Evolutionary conservation across 2,797 vertebrate genomes (phyloP), one percentile per base, ranked within the genome.

Genomic region (Sebastes nivosus): DNA sequence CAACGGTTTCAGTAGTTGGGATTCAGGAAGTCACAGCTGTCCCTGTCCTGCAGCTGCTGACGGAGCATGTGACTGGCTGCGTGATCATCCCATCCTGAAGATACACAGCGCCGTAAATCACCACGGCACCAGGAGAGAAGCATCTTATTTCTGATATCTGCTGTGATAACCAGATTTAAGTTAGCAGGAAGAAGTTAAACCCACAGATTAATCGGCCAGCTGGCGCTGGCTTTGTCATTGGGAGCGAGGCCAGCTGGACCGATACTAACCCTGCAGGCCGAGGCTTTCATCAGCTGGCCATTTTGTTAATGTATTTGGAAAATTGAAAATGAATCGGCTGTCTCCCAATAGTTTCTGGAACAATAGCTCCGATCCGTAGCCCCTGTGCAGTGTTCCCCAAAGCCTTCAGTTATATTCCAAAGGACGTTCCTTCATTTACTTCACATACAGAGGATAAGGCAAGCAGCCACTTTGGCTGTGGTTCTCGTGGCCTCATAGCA

Each of bases 11-110:
- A 77, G 79, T 79, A 81, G 76, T 87, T 87, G 76, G 81, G 85
- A 87, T 89, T 83, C 85, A 92, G 87, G 90, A 92, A 92, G 83
- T 91, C 85, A 83, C 90, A 93, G 88, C 84, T 91, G 92, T 89
- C 89, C 72, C 80, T 77, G 79, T 82, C 74, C 74, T 84, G 78
- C 87, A 90, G 91, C 92, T 91, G 88, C 83, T 80, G 81, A 68
- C 69, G 75, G 67, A 90, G 77, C 79, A 89, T 91, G 82, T 83
- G 91, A 87, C 22, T 34, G 80, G 73, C 75, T 88, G 73, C 69
- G 84, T 32, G 36, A 80, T 85, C 75, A 72, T 54, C 68, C 58
- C 63, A 67, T 86, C 58, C 42, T 57, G 22, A 90, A 79, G 60
- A 84, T 78, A 82, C 38, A 36, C 52, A 81, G 29, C 1, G 13